Base-by-base conservation (phyloP, 2,113 vertebrate genomes). In the Neodon shergylaensis region DNA sequence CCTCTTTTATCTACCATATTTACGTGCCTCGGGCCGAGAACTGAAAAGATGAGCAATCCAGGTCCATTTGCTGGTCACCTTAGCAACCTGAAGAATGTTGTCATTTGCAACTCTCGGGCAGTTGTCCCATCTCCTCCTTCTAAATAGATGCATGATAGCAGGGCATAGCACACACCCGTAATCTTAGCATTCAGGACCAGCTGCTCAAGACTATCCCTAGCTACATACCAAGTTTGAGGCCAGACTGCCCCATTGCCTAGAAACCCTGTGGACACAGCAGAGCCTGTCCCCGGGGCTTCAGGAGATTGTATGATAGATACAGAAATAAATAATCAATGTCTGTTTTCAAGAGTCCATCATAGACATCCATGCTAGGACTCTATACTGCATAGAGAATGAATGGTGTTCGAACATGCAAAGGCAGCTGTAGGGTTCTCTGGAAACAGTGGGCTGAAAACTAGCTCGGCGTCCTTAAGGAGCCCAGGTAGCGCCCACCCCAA, bases 1-100 rank as follows among this genome's bases (percentile, higher is more conserved):
- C 90, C 65, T 74, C 92, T 84, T 70, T 47, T 96, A 97, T 88
- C 97, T 98, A 94, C 1, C 26, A 36, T 94, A 97, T 39, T 66
- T 94, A 89, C 82, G 83, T 63, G 49, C 54, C 14, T 47, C 47
- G 14, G 17, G 31, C 36, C 0, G 6, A 42, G 83, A 65, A 31
- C 68, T 47, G 47, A 63, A 36, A 66, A 91, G 24, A 22, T 44
- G 33, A 90, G 28, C 10, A 26, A 91, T 21, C 63, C 7, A 22
- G 5, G n/a, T 76, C 11, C 42, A 52, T 76, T 14, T 22, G 5
- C 14, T 44, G 22, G 87, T 24, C 74, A 39, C 52, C 42, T 14
- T 91, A 39, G 14, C 24, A 47, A 31, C 21, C 68, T 58, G 63
- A 36, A 81, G 47, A 87, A 89, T 14, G 2, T 58, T 19, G 5